Base-by-base conservation (phyloP, 2,888 invertebrate species). In the Fissipunctia ypsillon region DNA sequence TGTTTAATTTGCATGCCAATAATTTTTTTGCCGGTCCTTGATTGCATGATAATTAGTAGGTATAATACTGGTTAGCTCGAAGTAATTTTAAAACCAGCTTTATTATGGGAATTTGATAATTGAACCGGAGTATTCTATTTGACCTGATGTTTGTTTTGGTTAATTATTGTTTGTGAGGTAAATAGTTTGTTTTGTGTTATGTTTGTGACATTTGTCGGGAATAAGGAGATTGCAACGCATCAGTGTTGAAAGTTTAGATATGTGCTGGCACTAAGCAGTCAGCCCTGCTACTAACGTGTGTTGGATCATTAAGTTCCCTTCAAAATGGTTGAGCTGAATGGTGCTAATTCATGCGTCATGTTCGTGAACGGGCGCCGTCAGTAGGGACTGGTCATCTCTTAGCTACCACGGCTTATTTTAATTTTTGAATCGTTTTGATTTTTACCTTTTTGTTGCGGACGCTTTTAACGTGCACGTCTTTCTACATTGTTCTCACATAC, bases 21-120 rank as follows among this genome's bases (percentile, higher is more conserved):
- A 84, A 87, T 87, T 86, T 81, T 82, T 88, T 88, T 82, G 76
- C 22, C 43, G 60, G 63, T 25, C 31, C 78, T 73, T 82, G 77
- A 87, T 86, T 85, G 76, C 70, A 77, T 81, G 68, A 61, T 86
- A 84, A 88, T 85, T 81, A 83, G 73, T n/a, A n/a, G n/a, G n/a
- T 73, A 72, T 76, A 61, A 81, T 84, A 80, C 71, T 76, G 70
- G 66, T 73, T 72, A 45, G 38, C n/a, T 60, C 57, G 28, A 12
- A 54, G 45, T 72, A 4, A 64, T 75, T 59, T 67, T 69, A 64
- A 83, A 69, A 41, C 45, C 12, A n/a, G 16, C 12, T 31, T 19
- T 52, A 65, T 63, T n/a, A 68, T 3, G n/a, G 31, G 22, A 16
- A 66, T 70, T 66, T 64, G 48, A 67, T 59, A 70, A 65, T 52